Conservation (phyloP, 2,888 invertebrate species). For the Nemotelus pantherinus region DNA sequence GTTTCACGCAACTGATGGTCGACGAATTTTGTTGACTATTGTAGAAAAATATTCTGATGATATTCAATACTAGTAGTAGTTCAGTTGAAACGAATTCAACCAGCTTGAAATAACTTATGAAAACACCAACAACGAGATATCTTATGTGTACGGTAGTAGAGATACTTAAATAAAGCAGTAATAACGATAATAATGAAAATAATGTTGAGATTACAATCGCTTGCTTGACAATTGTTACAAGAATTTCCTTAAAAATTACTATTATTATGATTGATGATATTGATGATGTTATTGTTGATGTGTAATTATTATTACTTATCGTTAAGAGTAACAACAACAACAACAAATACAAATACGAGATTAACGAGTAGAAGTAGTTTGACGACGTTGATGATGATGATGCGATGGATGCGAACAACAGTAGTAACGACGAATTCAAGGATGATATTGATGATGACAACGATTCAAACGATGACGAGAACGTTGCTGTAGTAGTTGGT, state of each 20-base stretch:
- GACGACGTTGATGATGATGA: not conserved
- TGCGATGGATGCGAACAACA: slow-evolving; percentile 21
- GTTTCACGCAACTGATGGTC: not conserved
- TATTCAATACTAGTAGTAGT: too few species aligned
- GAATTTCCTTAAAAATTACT: not conserved
- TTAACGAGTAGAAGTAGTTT: slow-evolving; percentile 11
- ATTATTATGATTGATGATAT: slow-evolving; percentile 27
- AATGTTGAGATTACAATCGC: slow-evolving; percentile 17
- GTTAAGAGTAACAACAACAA: slow-evolving; percentile 38
- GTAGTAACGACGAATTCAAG: slow-evolving; percentile 17
- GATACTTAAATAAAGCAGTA: slow-evolving; percentile 26
- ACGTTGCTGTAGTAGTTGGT: not conserved
- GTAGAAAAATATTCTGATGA: not conserved
- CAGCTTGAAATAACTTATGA: not conserved
- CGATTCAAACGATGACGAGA: slow-evolving; percentile 15
- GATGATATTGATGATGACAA: slow-evolving; percentile 10
- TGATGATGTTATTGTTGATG: slow-evolving; percentile 43
- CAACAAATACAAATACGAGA: slow-evolving; percentile 32
- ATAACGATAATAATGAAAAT: slow-evolving; percentile 11
- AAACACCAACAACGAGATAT: slow-evolving; percentile 19
- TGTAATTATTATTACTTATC: slow-evolving; percentile 38
- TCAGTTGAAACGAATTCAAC: too few species aligned
- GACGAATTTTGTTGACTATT: slow-evolving; percentile 3
- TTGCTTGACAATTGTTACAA: not conserved
- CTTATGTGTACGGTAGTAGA: not conserved